Base-by-base conservation (phyloP, 2,888 invertebrate genomes). In the Coleophora flavipennella region DNA sequence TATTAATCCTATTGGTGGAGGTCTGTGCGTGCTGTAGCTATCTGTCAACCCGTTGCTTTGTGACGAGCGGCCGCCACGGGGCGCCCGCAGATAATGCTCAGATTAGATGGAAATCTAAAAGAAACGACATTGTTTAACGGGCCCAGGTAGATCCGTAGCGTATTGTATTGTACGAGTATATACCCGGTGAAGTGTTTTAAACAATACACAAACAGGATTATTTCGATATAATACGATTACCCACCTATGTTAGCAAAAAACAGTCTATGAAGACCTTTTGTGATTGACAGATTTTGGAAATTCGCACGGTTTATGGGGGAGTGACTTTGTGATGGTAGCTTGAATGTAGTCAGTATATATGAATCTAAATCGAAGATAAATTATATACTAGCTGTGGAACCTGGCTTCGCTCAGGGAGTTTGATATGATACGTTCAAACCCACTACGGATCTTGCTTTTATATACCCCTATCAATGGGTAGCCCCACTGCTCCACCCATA, bases 21-120 rank as follows among this genome's bases (percentile, higher is more conserved):
- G 74, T 67, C 63, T 61, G 70, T 67, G n/a, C 73, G 10, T 11
- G 29, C 29, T 68, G 70, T 69, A 57, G 67, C 71, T 73, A 78
- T 74, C 80, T 84, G 83, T 84, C 83, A 84, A 83, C 83, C 81
- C 80, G 74, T 79, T 79, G 76, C 78, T 84, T 84, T 83, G 83
- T 81, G 72, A 67, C 57, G 70, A 63, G 64, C 71, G 77, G 77
- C 63, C 67, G 63, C 55, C 81, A 48, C 83, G 33, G 67, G 80
- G 62, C 79, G 83, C 67, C 68, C 51, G 48, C 66, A 70, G 78
- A 81, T 80, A 75, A 79, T 70, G 67, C 67, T 66, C 61, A 78
- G 83, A 81, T 81, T 77, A 83, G 79, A 83, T 83, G 68, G 57
- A 71, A 75, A 83, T 81, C 79, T 73, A 61, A 62, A 67, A 65